phyloP scores from a whole-genome alignment of 2,888 invertebrate genomes.

The Hedya salicella region DNA sequence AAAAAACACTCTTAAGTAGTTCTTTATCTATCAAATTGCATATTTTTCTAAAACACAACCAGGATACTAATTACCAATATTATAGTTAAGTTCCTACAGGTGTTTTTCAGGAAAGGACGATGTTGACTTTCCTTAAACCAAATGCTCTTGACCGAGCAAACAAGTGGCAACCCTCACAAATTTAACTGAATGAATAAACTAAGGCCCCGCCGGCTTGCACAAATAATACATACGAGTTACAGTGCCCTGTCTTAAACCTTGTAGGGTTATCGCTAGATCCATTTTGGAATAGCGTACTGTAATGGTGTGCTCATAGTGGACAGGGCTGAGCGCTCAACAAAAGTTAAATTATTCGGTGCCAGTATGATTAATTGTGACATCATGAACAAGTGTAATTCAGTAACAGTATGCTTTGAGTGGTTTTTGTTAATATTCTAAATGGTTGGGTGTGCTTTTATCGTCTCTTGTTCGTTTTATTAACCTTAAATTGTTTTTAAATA shows the following conservation, averaged over 20 bases:
- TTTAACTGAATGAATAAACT: slow-evolving; percentile 40
- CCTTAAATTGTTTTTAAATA: neutral
- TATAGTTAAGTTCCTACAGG: neutral
- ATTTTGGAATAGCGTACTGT: neutral
- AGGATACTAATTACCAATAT: neutral
- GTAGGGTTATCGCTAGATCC: neutral
- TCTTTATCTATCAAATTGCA: no score
- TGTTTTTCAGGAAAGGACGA: no score
- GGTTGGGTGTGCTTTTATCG: neutral
- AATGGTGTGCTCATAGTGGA: slow-evolving; percentile 13
- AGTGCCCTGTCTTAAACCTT: neutral
- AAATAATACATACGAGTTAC: slow-evolving; percentile 24
- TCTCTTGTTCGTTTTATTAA: neutral
- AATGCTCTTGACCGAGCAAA: neutral
- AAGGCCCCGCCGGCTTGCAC: slow-evolving; percentile 22
- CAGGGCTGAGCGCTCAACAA: slow-evolving; percentile 11
- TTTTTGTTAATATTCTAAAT: slow-evolving; percentile 7
- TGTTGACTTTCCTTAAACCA: slow-evolving; percentile 1
- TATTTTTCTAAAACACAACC: no score
- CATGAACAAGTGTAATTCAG: slow-evolving; percentile 36
- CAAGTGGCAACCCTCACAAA: slow-evolving; percentile 28
- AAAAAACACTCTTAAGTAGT: no score
- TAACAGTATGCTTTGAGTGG: slow-evolving; percentile 22
- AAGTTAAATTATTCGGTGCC: slow-evolving; percentile 31
- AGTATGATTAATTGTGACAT: slow-evolving; percentile 36